Conservation (phyloP, 2,797 vertebrate genomes). For the Enteromius paludinosus region DNA sequence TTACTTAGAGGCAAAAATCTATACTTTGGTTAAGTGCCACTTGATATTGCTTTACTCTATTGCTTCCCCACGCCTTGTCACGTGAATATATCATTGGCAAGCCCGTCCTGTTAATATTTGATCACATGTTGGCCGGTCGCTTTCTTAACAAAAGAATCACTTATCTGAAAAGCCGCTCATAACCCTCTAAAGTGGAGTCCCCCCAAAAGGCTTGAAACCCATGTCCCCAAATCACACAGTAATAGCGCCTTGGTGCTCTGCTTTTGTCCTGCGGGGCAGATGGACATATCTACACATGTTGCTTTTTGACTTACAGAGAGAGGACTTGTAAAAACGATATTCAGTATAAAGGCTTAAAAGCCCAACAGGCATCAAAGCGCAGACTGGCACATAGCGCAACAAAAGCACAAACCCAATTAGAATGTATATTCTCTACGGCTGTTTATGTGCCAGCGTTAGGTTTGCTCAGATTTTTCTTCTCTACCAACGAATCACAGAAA, state of each 20-base stretch:
- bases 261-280: slow-evolving; percentile 69
- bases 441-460: slow-evolving; percentile 71
- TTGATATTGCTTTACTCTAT: slow-evolving; percentile 83
- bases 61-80: slow-evolving; percentile 87
- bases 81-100: slow-evolving; percentile 87
- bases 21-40: slow-evolving; percentile 86
- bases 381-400: slow-evolving; percentile 69
- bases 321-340: slow-evolving; percentile 61
- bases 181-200: slow-evolving; percentile 60
- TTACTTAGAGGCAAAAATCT: slow-evolving; percentile 78
- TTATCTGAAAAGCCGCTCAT: slow-evolving; percentile 70
- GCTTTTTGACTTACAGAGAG: slow-evolving; percentile 70
- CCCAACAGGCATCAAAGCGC: slow-evolving; percentile 68
- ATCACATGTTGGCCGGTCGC: slow-evolving; percentile 89
- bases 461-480: slow-evolving; percentile 51
- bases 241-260: slow-evolving; percentile 65
- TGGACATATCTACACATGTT: slow-evolving; percentile 80
- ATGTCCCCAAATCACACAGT: slow-evolving; percentile 66
- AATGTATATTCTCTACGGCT: slow-evolving; percentile 62
- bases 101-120: slow-evolving; percentile 88
- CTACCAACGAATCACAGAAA: slow-evolving; percentile 66
- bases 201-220: slow-evolving; percentile 41
- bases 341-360: slow-evolving; percentile 67
- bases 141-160: slow-evolving; percentile 76
- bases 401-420: slow-evolving; percentile 69